A percentile compares a stretch with the other conserved stretches of the same genome.
phyloP scores from a whole-genome alignment of 2,888 invertebrate genomes.

The Amblyjoppa fuscipennis region DNA sequence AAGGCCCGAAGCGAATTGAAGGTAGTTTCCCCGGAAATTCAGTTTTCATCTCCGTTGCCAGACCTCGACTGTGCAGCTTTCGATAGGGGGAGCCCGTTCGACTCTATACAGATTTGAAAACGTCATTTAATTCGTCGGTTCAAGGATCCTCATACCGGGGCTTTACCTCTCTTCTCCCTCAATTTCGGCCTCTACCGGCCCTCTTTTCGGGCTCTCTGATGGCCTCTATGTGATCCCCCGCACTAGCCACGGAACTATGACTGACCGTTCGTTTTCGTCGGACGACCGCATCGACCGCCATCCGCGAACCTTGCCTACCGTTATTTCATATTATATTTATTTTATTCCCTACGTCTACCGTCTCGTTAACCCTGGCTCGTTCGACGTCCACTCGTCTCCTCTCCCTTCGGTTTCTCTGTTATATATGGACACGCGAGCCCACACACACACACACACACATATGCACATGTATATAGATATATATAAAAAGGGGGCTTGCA shows the following conservation, averaged over 20 bases:
- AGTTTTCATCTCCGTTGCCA: constrained; percentile 39
- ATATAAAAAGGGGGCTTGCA: not conserved
- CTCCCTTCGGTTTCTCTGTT: not conserved
- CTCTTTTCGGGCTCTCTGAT: constrained; percentile 36
- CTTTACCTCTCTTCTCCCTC: constrained; percentile 50
- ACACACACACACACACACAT: too few relatives aligned
- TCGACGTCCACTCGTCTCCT: not conserved
- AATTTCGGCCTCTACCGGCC: constrained; percentile 10
- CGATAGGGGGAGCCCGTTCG: not conserved
- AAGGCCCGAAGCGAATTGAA: not conserved
- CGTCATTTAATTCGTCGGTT: constrained; percentile 66
- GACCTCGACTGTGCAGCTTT: not conserved
- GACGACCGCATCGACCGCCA: constrained; percentile 53
- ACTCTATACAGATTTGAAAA: constrained; percentile 51
- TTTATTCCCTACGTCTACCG: constrained; percentile 43
- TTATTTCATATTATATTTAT: constrained; percentile 57
- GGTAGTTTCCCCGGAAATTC: constrained; percentile 32
- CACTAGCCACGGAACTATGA: constrained; percentile 36
- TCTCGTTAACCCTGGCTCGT: constrained; percentile 4
- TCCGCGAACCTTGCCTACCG: constrained; percentile 29
- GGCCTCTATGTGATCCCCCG: constrained; percentile 25
- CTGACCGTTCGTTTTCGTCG: constrained; percentile 45
- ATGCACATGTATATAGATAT: not conserved
- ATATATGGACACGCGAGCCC: too few relatives aligned
- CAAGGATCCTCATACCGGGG: constrained; percentile 56